Base-by-base conservation (phyloP, 2,113 vertebrate species). In the Fregata magnificens region DNA sequence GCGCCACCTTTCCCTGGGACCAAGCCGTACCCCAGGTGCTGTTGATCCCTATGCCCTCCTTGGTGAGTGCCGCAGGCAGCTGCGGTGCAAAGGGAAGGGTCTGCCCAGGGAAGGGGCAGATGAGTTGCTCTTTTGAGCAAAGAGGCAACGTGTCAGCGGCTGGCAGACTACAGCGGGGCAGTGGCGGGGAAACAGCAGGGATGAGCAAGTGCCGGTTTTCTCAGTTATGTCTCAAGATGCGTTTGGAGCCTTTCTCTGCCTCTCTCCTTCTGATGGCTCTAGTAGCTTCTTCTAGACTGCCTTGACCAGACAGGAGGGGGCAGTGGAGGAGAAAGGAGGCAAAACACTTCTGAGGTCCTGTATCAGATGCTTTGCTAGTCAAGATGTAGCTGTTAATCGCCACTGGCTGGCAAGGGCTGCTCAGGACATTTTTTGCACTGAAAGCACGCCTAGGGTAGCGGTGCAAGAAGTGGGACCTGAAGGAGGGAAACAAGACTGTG, bases 371-470 rank as follows among this genome's bases (percentile, higher is more conserved):
- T 78, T 36, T 7, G 29, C 38, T 26, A 2, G 16, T 7, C 5
- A 13, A 18, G 45, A 10, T 9, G 32, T 10, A 32, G 25, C 9
- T 70, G 25, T 13, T 74, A 22, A 17, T 72, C 2, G 5, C 25
- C 40, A 11, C 10, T 0, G 3, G 4, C 55, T 82, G 55, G 21
- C 47, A 19, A n/a, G 44, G 59, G 67, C 36, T 32, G n/a, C 56
- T 78, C 22, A 3, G 80, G 67, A 26, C 5, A 1, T 3, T 26
- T n/a, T 11, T 61, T 42, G 45, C 34, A 9, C 50, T 16, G 56
- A 31, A 42, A 50, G 31, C 9, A 3, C 2, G 0, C 21, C 5
- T 5, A 1, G 32, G 13, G 50, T 1, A 18, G 66, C 2, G 4
- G 19, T 2, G 8, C 44, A 11, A 65, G 42, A 26, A 59, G 8